Evolutionary conservation across 1,140 invertebrate genomes (phyloP).

Genomic region (Eumaeus atala): DNA sequence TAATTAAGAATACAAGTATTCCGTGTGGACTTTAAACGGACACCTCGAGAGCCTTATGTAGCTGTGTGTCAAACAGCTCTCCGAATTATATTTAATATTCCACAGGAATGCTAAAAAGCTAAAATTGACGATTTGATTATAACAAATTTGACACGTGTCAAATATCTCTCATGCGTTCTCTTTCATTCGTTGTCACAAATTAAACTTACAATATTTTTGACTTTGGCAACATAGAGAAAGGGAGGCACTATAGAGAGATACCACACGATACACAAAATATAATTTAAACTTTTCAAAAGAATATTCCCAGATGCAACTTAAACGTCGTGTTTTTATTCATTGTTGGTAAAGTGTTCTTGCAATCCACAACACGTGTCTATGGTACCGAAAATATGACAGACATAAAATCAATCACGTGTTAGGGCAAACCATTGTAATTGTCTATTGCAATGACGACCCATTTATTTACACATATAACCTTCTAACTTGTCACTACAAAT

Average conservation of each 20-base stretch:
- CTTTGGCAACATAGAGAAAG: conserved; percentile 2
- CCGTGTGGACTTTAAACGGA: not conserved
- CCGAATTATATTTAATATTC: conserved; percentile 1
- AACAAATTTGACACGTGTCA: conserved; percentile 15
- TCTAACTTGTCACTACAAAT: not conserved
- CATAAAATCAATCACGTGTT: too few relatives aligned
- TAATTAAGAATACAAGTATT: conserved; percentile 6
- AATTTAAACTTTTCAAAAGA: too few relatives aligned
- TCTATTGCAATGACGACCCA: not conserved
- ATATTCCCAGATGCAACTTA: too few relatives aligned
- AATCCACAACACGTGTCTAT: too few relatives aligned
- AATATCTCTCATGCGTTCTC: conserved; percentile 23
- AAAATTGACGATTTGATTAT: conserved; percentile 3
- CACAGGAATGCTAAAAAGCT: not conserved
- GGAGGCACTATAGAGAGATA: conserved; percentile 1
- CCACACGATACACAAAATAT: not conserved
- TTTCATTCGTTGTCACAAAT: conserved; percentile 12
- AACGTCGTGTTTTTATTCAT: too few relatives aligned
- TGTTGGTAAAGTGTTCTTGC: too few relatives aligned
- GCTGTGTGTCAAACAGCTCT: not conserved
- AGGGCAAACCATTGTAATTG: too few relatives aligned
- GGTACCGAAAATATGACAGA: too few relatives aligned
- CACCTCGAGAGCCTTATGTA: not conserved
- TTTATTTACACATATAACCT: not conserved
- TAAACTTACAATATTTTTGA: too few relatives aligned